Conservation (phyloP, 2,113 vertebrate species). For the Hippocampus abdominalis region DNA sequence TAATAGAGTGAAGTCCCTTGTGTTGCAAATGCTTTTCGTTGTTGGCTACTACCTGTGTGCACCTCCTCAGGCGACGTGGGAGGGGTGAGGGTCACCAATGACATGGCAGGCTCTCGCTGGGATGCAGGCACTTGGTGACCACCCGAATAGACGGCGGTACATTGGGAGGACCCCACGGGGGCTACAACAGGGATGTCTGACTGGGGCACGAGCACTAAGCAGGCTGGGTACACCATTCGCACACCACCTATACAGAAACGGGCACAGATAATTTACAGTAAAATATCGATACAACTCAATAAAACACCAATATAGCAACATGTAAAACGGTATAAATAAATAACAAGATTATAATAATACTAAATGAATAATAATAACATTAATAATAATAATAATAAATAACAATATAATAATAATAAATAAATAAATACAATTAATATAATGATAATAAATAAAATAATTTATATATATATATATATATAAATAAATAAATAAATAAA, state of each 20-base stretch:
- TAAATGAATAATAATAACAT: no score
- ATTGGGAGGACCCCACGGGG: slow-evolving; percentile 84
- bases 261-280: background rate
- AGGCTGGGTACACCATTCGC: slow-evolving; percentile 95
- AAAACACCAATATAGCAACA: background rate
- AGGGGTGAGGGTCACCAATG: slow-evolving; percentile 94
- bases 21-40: background rate
- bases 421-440: no score
- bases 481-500: background rate
- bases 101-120: slow-evolving; percentile 94
- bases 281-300: background rate
- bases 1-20: background rate
- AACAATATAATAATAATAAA: no score
- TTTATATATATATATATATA: no score
- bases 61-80: slow-evolving; percentile 96
- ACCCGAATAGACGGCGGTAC: slow-evolving; percentile 85
- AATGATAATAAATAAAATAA: no score
- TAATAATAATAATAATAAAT: no score
- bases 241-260: slow-evolving; percentile 80
- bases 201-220: slow-evolving; percentile 93
- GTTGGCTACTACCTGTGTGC: slow-evolving; percentile 87
- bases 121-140: slow-evolving; percentile 94
- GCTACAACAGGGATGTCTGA: slow-evolving; percentile 87
- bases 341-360: no score
- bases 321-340: background rate